A percentile compares a stretch with the other conserved stretches of the same genome.
Conservation (phyloP, 2,113 vertebrate genomes). For the Albula glossodonta region DNA sequence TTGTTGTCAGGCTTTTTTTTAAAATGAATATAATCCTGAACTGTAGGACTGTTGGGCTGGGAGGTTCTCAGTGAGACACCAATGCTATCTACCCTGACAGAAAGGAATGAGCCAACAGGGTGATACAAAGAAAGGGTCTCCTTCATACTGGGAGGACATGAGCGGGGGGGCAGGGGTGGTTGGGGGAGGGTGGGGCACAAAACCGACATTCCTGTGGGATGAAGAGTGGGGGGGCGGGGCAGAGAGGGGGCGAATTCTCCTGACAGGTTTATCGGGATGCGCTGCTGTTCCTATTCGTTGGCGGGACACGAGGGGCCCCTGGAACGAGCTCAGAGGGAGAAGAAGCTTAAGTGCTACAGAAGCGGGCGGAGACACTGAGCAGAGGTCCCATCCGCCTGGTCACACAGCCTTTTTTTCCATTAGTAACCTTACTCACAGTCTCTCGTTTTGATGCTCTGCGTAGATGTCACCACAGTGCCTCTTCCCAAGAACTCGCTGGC, state of each 20-base stretch:
- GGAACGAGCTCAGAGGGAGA: not conserved
- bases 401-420: not conserved
- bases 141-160: not conserved
- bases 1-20: not conserved
- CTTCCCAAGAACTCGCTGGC: not conserved
- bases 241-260: not conserved
- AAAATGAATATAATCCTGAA: conserved; percentile 6
- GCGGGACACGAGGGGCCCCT: not conserved
- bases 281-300: not conserved
- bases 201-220: conserved; percentile 7
- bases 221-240: not conserved
- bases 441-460: not conserved
- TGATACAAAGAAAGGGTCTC: conserved; percentile 7
- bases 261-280: not conserved
- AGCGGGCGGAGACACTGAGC: too few relatives aligned
- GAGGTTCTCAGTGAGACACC: not conserved
- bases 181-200: not conserved
- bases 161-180: not conserved
- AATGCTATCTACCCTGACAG: not conserved
- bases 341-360: not conserved
- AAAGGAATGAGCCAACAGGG: not conserved
- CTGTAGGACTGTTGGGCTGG: conserved; percentile 19
- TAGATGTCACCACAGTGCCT: not conserved
- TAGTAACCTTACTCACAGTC: not conserved
- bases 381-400: not conserved